These are phyloP conservation scores for Martes martes DNA, from an alignment of 2,113 vertebrate species.

Conservation along the genomic window DNA sequence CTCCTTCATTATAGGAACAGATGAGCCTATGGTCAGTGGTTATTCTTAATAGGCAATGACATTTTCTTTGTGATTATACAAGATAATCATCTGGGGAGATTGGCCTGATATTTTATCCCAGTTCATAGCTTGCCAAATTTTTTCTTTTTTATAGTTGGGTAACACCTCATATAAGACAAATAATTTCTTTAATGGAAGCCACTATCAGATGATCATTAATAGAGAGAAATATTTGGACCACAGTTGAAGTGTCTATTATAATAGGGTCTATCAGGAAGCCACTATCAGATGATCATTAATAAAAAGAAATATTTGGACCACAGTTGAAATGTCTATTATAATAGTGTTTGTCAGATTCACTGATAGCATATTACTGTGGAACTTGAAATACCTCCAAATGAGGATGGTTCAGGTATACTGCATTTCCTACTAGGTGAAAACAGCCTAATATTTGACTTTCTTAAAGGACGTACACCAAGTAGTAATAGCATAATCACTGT, in stretches of 20 bases:
- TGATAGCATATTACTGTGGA: not conserved
- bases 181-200: not conserved
- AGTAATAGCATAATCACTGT: not conserved
- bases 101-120: not conserved
- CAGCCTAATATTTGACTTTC: not conserved
- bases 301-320: not conserved
- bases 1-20: not conserved
- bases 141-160: not conserved
- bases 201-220: not conserved
- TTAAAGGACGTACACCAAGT: not conserved
- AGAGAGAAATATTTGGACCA: not conserved
- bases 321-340: not conserved
- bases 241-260: not conserved
- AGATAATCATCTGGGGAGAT: not conserved
- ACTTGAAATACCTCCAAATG: not conserved
- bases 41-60: not conserved
- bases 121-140: not conserved
- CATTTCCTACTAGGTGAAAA: not conserved
- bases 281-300: not conserved
- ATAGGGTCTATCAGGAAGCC: not conserved
- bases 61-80: not conserved
- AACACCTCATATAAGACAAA: not conserved
- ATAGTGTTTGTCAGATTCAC: not conserved
- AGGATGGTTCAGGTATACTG: not conserved
- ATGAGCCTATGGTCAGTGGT: not conserved